phyloP scores from a whole-genome alignment of 1,140 invertebrate genomes.

The Drosophila oshimai region DNA sequence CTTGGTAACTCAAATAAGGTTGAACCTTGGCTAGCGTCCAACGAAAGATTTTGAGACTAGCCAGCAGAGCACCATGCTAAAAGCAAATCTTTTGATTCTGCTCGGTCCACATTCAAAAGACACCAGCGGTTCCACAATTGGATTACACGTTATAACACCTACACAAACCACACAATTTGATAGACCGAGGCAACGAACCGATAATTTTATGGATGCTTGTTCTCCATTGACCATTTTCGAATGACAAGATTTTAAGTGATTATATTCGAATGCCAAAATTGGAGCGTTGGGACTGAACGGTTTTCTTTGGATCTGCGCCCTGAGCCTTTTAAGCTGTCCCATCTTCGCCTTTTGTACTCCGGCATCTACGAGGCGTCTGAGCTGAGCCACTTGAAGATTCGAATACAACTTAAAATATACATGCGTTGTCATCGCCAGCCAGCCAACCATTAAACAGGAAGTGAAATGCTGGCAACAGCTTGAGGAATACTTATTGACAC shows the following conservation, averaged over 20 bases:
- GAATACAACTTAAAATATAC: slow-evolving; percentile 1
- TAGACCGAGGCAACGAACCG: slow-evolving; percentile 29
- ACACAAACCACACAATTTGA: not conserved
- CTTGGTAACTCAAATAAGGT: too few species aligned
- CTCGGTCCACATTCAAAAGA: not conserved
- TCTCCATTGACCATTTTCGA: slow-evolving; percentile 32
- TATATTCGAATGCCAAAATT: slow-evolving; percentile 15
- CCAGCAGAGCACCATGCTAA: not conserved
- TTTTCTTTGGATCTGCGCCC: slow-evolving; percentile 14
- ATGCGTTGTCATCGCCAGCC: not conserved
- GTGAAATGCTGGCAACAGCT: not conserved
- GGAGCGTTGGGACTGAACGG: not conserved
- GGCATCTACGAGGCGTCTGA: slow-evolving; percentile 6
- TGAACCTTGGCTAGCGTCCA: not conserved
- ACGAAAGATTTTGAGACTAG: not conserved
- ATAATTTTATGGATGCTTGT: not conserved
- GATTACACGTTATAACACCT: slow-evolving; percentile 19
- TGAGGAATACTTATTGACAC: not conserved
- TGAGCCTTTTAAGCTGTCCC: not conserved
- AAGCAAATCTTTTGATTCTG: not conserved
- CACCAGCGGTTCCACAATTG: slow-evolving; percentile 11
- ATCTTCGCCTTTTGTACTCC: not conserved
- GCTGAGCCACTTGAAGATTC: not conserved
- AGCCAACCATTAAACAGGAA: not conserved
- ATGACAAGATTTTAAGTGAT: slow-evolving; percentile 40